Base-by-base conservation (phyloP, 2,113 vertebrate genomes). In the Reinhardtius hippoglossoides region DNA sequence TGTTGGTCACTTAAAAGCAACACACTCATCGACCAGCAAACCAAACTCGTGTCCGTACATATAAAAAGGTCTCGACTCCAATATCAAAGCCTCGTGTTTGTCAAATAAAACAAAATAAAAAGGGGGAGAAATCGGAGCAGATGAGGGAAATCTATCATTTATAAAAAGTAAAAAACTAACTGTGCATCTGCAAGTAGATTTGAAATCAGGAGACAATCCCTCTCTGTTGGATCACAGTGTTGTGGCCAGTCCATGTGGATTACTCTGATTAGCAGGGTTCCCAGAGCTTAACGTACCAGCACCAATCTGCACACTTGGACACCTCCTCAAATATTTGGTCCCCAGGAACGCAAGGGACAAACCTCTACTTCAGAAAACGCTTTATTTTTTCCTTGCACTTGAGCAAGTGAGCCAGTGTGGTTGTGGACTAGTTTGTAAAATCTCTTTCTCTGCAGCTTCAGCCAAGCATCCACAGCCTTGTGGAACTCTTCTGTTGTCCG, bases 141-240 rank as follows among this genome's bases (percentile, higher is more conserved):
- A 48, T 27, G 37, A 21, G 50, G 64, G 18, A 31, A 59, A 73
- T n/a, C 35, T 72, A 46, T 63, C 4, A 63, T 84, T 74, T 52
- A n/a, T 78, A 79, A 75, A 80, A 71, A 20, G 13, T 52, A 50
- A 69, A 67, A 69, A 62, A 54, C 67, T 67, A 67, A 70, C 16
- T 26, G 24, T 78, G 84, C 61, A 85, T 88, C 62, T 75, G 74
- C 52, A 59, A 86, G 61, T 55, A 84, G 65, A 78, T 74, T 71
- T 78, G 52, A 80, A 80, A 64, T 78, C 9, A 60, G 31, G 60
- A 75, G 77, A 68, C 71, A 67, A 54, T 46, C 60, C 58, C 74
- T 76, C 66, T 70, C 27, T 65, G 35, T 82, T 86, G 56, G 67
- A 85, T 89, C 85, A 91, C 90, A 93, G 91, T 92, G 91, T 83